Conservation (phyloP, 2,888 invertebrate genomes). For the Eristalinus aeneus region DNA sequence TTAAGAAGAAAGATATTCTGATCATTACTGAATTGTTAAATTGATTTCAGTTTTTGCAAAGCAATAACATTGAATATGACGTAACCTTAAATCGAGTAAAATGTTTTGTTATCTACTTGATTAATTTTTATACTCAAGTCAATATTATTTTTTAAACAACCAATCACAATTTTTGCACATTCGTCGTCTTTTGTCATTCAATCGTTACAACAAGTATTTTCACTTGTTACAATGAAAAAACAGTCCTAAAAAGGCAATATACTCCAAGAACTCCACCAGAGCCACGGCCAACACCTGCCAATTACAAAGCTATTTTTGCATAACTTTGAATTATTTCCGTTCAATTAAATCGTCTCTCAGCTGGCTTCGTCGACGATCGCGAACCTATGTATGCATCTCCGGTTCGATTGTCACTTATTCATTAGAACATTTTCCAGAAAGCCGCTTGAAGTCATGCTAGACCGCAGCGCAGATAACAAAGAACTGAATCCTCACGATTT, state of each 20-base stretch:
- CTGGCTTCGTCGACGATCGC: conserved; percentile 37
- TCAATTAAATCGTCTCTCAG: conserved; percentile 55
- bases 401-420: conserved; percentile 52
- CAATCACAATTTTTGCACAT: no score
- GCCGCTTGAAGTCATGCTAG: background rate
- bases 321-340: conserved; percentile 61
- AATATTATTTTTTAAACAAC: no score
- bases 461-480: conserved; percentile 38
- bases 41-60: no score
- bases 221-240: background rate
- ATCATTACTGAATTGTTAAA: no score
- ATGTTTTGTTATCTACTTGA: no score
- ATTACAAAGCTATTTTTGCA: conserved; percentile 49
- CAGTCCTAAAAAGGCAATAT: background rate
- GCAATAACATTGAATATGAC: no score
- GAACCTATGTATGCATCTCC: background rate
- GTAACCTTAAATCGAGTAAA: no score
- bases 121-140: no score
- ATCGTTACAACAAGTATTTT: no score
- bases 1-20: no score
- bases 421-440: conserved; percentile 46
- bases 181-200: no score
- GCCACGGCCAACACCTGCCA: conserved; percentile 46
- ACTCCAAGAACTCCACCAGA: background rate
- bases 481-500: conserved; percentile 45